Base-by-base conservation (phyloP, 2,113 vertebrate genomes). In the Pipra filicauda region DNA sequence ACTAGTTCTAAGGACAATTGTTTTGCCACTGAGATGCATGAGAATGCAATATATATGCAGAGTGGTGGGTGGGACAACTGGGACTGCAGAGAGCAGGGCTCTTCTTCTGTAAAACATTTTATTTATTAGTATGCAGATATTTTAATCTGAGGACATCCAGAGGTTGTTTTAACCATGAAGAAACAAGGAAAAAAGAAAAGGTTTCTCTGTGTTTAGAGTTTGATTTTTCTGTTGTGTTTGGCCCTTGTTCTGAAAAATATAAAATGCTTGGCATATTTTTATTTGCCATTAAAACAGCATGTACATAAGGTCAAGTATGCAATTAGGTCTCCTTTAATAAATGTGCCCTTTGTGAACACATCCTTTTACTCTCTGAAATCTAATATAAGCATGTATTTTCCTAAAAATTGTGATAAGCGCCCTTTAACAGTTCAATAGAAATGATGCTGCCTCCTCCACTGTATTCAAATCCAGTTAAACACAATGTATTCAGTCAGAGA, bases 271-370 rank as follows among this genome's bases (percentile, higher is more conserved):
- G 17, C 31, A 15, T 82, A 67, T 85, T 94, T 95, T 93, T 65
- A 87, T 85, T 94, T 95, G 61, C 88, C 52, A 57, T 69, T 67
- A 79, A 89, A 73, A 35, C 74, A 87, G 70, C 39, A 12, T 12
- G 41, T 79, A 85, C 54, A 58, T 79, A 75, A 88, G 90, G 92
- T 94, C 89, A 96, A 94, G 81, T 88, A 65, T n/a, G 82, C 90
- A 89, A 76, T 96, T 93, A 95, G 72, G 41, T 91, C 70, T 89
- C 22, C 49, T 91, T 22, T 92, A 89, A 92, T 81, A 92, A 96
- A 82, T 78, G 33, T 49, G 57, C 39, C 65, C 80, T 91, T 92
- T 89, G 27, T 91, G 80, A 93, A 74, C 19, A 35, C 30, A 77
- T 75, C 57, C 44, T 85, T 87, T 67, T 85, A 48, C 44, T 78